These are phyloP conservation scores for Antheraea mylitta DNA, from an alignment of 1,140 invertebrate species.

Conservation along the genomic window DNA sequence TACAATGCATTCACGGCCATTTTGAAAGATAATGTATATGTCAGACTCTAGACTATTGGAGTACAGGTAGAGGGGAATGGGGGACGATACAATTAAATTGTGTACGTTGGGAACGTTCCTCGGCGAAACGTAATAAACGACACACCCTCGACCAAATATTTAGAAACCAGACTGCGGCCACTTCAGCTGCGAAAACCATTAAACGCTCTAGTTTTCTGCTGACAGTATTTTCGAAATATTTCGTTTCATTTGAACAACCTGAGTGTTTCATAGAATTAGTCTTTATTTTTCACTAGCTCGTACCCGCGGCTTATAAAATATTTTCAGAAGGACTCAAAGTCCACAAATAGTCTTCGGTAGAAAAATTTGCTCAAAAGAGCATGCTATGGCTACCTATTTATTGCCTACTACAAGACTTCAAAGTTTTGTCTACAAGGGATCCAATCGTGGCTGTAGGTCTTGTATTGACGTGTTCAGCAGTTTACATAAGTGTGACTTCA, in stretches of 20 bases:
- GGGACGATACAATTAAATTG: conserved; percentile 59
- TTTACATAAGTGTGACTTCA: no score
- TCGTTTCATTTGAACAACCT: not conserved
- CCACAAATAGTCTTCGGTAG: no score
- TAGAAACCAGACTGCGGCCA: conserved; percentile 42
- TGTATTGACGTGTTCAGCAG: no score
- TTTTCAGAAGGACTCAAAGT: no score
- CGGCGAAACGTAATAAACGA: conserved; percentile 72
- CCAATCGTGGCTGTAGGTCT: no score
- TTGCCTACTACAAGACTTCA: no score
- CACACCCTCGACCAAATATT: conserved; percentile 63
- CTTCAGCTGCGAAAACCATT: conserved; percentile 14
- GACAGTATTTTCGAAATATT: not conserved
- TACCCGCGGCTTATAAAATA: no score
- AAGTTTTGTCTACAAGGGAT: no score
- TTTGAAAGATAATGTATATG: not conserved
- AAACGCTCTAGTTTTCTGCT: conserved; percentile 7
- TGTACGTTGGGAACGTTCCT: conserved; percentile 47
- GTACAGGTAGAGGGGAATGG: conserved; percentile 31
- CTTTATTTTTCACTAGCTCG: no score
- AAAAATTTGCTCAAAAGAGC: no score
- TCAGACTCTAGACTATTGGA: conserved; percentile 23
- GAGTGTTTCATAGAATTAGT: no score
- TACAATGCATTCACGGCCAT: not conserved
- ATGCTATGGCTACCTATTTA: no score